Evolutionary conservation across 2,888 invertebrate species (phyloP).

Genomic region (Tetragnatha montana): DNA sequence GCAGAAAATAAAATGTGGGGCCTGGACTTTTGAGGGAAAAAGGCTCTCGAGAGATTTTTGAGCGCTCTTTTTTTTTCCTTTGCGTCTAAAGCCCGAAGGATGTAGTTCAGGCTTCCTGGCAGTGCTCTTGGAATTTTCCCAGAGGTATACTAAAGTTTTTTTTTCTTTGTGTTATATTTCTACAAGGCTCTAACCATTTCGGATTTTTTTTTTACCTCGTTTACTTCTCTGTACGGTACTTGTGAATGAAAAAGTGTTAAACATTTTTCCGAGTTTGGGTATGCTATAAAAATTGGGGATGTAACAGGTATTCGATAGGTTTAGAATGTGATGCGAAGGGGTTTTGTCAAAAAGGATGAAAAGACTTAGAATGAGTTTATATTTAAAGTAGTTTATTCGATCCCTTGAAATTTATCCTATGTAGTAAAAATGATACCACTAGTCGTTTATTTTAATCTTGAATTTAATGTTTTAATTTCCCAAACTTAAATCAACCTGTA

Average conservation of each 20-base stretch:
- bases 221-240: background rate
- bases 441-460: slow-evolving; percentile 1
- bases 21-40: slow-evolving; percentile 26
- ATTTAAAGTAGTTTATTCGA: background rate
- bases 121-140: slow-evolving; percentile 1
- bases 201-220: background rate
- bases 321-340: too few relatives aligned
- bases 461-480: background rate
- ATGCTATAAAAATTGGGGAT: background rate
- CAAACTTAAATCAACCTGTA: too few relatives aligned
- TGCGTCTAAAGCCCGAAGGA: slow-evolving; percentile 1
- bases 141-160: background rate
- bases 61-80: too few relatives aligned
- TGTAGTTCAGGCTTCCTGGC: slow-evolving; percentile 7
- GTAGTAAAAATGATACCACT: background rate
- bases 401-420: background rate
- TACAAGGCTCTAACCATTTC: background rate
- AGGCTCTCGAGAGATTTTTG: slow-evolving; percentile 26
- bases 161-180: slow-evolving; percentile 3
- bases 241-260: background rate
- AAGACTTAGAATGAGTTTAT: background rate
- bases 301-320: background rate
- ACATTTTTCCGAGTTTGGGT: background rate
- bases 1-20: background rate
- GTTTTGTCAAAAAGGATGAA: background rate